These are phyloP conservation scores for Drosophila lacicola DNA, from an alignment of 2,888 invertebrate genomes.

Conservation along the genomic window DNA sequence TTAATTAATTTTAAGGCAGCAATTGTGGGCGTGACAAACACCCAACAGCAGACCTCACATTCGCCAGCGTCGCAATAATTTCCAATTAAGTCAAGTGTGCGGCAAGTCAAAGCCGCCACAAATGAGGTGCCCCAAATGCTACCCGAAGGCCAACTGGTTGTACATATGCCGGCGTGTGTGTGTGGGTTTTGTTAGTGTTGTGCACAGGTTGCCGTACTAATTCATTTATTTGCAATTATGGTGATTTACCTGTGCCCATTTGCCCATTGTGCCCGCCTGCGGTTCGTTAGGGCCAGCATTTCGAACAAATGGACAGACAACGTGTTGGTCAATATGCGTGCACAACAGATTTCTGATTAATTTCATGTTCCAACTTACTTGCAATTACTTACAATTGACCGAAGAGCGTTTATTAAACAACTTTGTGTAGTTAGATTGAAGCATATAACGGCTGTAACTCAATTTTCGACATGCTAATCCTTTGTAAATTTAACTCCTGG, in stretches of 20 bases:
- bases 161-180: neutral
- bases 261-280: neutral
- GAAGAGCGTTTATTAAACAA: too few species aligned
- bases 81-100: slow-evolving; percentile 53
- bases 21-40: slow-evolving; percentile 7
- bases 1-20: slow-evolving; percentile 42
- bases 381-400: too few species aligned
- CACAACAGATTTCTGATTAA: slow-evolving; percentile 1
- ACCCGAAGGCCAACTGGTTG: slow-evolving; percentile 7
- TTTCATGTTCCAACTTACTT: neutral
- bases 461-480: too few species aligned
- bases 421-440: too few species aligned
- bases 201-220: neutral
- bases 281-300: slow-evolving; percentile 4
- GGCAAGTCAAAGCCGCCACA: slow-evolving; percentile 35
- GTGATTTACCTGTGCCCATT: slow-evolving; percentile 17
- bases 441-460: too few species aligned
- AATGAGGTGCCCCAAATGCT: slow-evolving; percentile 17
- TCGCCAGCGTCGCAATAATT: slow-evolving; percentile 39
- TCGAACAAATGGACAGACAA: slow-evolving; percentile 2
- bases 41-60: neutral
- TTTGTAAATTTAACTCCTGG: too few species aligned
- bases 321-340: slow-evolving; percentile 1
- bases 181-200: neutral
- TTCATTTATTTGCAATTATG: slow-evolving; percentile 37